phyloP scores from a whole-genome alignment of 2,888 invertebrate genomes.

The Octodonta nipae region DNA sequence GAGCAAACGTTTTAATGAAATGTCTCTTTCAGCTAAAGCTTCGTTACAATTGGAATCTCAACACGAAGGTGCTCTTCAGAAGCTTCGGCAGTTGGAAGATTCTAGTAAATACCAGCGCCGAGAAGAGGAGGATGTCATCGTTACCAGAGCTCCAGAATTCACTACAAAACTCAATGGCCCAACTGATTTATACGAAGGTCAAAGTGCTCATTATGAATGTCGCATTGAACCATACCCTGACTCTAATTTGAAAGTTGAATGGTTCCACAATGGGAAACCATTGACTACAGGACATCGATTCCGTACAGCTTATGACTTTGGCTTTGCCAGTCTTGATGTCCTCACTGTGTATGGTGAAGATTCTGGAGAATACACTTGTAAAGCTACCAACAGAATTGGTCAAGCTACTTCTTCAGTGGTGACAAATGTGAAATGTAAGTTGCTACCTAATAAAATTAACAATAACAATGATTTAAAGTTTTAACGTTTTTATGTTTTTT shows the following conservation, averaged over 20 bases:
- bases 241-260: slow-evolving; percentile 75
- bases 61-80: slow-evolving; percentile 77
- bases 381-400: slow-evolving; percentile 74
- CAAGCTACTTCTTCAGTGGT: slow-evolving; percentile 70
- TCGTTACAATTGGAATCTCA: slow-evolving; percentile 77
- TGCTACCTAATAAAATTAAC: too few species aligned
- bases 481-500: slow-evolving; percentile 20
- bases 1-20: not conserved
- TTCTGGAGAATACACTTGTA: slow-evolving; percentile 81
- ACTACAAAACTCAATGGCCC: slow-evolving; percentile 78
- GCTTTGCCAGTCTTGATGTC: slow-evolving; percentile 91
- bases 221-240: slow-evolving; percentile 87
- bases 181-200: slow-evolving; percentile 69
- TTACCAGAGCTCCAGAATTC: slow-evolving; percentile 74
- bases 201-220: slow-evolving; percentile 86
- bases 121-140: slow-evolving; percentile 66
- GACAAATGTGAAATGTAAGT: slow-evolving; percentile 68
- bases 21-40: slow-evolving; percentile 59
- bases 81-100: slow-evolving; percentile 77
- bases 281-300: slow-evolving; percentile 79
- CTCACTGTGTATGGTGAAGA: slow-evolving; percentile 88
- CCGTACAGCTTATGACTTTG: slow-evolving; percentile 90
- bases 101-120: slow-evolving; percentile 62
- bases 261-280: slow-evolving; percentile 87
- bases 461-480: not conserved